Evolutionary conservation across 2,888 invertebrate species (phyloP).

Genomic region (Drosophila peninsularis): DNA sequence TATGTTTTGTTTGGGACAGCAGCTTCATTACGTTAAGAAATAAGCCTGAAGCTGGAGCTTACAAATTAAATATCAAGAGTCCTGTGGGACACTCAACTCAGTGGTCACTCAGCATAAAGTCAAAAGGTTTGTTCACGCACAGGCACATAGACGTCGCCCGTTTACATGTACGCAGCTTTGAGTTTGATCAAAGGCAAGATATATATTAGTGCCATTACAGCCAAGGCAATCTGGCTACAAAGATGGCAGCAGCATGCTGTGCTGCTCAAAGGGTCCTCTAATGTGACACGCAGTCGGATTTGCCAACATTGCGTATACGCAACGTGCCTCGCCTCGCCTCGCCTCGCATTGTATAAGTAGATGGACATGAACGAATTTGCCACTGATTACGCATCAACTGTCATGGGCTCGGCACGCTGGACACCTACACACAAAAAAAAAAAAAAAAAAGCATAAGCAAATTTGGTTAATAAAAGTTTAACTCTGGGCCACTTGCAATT

Average conservation of each 20-base stretch:
- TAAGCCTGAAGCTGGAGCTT: slow-evolving; percentile 33
- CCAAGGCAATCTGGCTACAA: slow-evolving; percentile 64
- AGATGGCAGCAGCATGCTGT: slow-evolving; percentile 27
- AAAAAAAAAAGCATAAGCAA: slow-evolving; percentile 48
- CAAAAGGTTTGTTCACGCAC: slow-evolving; percentile 24
- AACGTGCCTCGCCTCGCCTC: slow-evolving; percentile 27
- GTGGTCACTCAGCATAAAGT: slow-evolving; percentile 34
- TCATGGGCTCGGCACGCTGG: slow-evolving; percentile 34
- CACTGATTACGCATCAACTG: slow-evolving; percentile 74
- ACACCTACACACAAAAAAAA: slow-evolving; percentile 19
- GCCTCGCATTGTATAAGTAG: slow-evolving; percentile 42
- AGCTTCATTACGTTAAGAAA: slow-evolving; percentile 23
- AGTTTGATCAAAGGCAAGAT: slow-evolving; percentile 68
- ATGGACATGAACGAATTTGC: slow-evolving; percentile 64
- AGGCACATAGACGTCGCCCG: neutral
- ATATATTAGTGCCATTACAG: slow-evolving; percentile 75
- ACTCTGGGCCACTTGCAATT: slow-evolving; percentile 54
- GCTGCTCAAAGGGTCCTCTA: slow-evolving; percentile 45
- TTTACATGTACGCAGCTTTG: slow-evolving; percentile 37
- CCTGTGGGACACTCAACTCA: slow-evolving; percentile 35
- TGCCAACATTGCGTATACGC: slow-evolving; percentile 69
- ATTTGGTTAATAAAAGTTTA: slow-evolving; percentile 41
- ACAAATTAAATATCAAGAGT: slow-evolving; percentile 48
- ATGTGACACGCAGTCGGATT: slow-evolving; percentile 71
- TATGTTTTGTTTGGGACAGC: slow-evolving; percentile 1